Base-by-base conservation (phyloP, 1,140 invertebrate species). In the Stegodyphus dumicola region DNA sequence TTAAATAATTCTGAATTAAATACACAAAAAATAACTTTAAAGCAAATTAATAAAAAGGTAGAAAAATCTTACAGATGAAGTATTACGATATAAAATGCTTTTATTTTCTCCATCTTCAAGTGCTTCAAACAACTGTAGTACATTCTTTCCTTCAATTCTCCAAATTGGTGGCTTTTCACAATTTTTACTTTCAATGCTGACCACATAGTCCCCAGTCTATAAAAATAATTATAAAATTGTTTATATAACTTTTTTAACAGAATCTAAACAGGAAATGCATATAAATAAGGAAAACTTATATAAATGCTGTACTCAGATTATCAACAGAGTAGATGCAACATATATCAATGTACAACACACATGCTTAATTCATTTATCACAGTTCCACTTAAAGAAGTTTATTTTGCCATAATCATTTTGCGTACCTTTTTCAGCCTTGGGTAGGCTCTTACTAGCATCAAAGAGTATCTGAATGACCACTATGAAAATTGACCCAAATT, bases 111-210 rank as follows among this genome's bases (percentile, higher is more conserved):
- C 94, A 86, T 95, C 93, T 86, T 94, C 93, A 90, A 95, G 95
- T 15, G 95, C 94, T 89, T 96, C 95, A 89, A 95, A 96, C 89
- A 96, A 96, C 91, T 97, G 96, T 70, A 97, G 90, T 73, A 96
- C 92, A 54, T 94, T 94, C 91, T 96, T 96, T 0, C 95, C 95
- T 90, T 96, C 95, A 73, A 96, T 95, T 90, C 95, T 93, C 95
- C 95, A 97, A 87, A 97, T 81, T 6, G 86, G 86, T 60, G 81
- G 80, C 6, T 74, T 15, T 13, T 77, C 17, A 71, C 53, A 66
- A 48, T 83, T 48, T 71, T 77, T 77, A 52, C 48, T 74, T 6
- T 79, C 79, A 73, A 77, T 77, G 51, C 66, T 81, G 15, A 73
- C 77, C 11, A 87, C 70, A 77, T 65, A 87, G 56, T 87, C 86